Percentiles rank a stretch among this genome's conserved stretches.
Evolutionary conservation across 1,140 invertebrate species (phyloP).

Genomic region (Hesperophylax magnus): DNA sequence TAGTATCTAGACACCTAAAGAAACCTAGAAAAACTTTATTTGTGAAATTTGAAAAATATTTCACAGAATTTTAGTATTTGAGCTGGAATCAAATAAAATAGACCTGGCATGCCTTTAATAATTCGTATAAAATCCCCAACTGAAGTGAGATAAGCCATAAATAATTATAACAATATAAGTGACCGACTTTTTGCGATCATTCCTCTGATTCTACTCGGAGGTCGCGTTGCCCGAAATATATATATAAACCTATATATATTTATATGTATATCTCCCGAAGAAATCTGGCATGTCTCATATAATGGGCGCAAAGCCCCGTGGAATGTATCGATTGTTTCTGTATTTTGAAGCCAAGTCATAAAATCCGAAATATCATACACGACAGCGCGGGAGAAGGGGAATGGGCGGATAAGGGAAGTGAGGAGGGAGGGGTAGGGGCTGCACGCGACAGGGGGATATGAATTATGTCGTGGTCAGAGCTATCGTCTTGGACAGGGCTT

Average conservation of each 20-base stretch:
- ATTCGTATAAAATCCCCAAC: neutral
- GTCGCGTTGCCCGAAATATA: constrained; percentile 14
- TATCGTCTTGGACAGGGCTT: constrained; percentile 45
- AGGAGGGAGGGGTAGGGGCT: constrained; percentile 17
- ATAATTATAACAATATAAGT: constrained; percentile 6
- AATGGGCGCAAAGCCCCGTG: constrained; percentile 34
- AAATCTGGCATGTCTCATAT: constrained; percentile 42
- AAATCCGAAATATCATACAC: constrained; percentile 47
- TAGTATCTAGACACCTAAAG: too few relatives aligned
- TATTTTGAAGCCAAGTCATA: constrained; percentile 47
- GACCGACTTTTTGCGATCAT: constrained; percentile 15
- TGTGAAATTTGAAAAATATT: too few relatives aligned
- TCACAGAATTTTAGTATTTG: too few relatives aligned
- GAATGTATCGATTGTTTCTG: constrained; percentile 49
- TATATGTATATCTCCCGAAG: constrained; percentile 32
- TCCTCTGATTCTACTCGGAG: neutral
- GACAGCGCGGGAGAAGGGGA: neutral
- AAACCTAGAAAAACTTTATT: too few relatives aligned
- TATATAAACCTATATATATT: too few relatives aligned
- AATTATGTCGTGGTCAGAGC: constrained; percentile 48
- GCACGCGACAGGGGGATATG: constrained; percentile 49
- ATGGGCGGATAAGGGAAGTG: neutral
- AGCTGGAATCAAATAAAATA: too few relatives aligned
- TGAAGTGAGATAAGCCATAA: neutral
- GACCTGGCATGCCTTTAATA: too few relatives aligned